Evolutionary conservation across 2,113 vertebrate species (phyloP), one percentile per base, ranked within the genome.

Genomic region (Rhinogobius similis): DNA sequence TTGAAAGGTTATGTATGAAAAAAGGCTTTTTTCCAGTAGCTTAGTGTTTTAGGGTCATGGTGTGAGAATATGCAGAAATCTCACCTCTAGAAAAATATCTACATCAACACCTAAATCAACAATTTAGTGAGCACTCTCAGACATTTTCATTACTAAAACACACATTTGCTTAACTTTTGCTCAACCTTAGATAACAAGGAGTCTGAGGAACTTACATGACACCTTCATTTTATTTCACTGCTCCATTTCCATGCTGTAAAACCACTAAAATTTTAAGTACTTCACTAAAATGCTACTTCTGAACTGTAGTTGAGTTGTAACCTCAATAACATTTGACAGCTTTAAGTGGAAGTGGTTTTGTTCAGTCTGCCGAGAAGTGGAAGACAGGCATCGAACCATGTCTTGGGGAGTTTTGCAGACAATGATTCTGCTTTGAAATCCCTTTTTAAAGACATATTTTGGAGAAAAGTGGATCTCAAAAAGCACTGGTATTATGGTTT

Each of bases 311-410:
- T 36, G 20, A 61, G 58, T 20, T 61, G 29, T 38, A 61, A 21
- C 58, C 58, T 61, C 20, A 61, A 61, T 61, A 61, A 61, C 18
- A 36, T n/a, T 36, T 36, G 29, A 61, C 58, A 61, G 58, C 29
- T 61, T 9, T 38, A 36, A n/a, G 58, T 38, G 32, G 58, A 61
- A 36, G 29, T 36, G 58, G 58, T 36, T 61, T 61, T 61, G 29
- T 38, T 61, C 58, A 36, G 58, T 36, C 58, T 36, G 32, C 29
- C 8, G 56, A 59, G 56, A 29, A 38, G 58, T 61, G 29, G 32
- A 38, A 61, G 58, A 38, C 29, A 36, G 58, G 18, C 29, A 61
- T 61, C 29, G 58, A 61, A 61, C 58, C 58, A 38, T 61, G 29
- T 61, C 58, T 36, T n/a, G 18, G 27, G 18, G 27, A 61, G 20